These are phyloP conservation scores for Syngnathus acus DNA, from an alignment of 2,797 vertebrate genomes.

Conservation along the genomic window DNA sequence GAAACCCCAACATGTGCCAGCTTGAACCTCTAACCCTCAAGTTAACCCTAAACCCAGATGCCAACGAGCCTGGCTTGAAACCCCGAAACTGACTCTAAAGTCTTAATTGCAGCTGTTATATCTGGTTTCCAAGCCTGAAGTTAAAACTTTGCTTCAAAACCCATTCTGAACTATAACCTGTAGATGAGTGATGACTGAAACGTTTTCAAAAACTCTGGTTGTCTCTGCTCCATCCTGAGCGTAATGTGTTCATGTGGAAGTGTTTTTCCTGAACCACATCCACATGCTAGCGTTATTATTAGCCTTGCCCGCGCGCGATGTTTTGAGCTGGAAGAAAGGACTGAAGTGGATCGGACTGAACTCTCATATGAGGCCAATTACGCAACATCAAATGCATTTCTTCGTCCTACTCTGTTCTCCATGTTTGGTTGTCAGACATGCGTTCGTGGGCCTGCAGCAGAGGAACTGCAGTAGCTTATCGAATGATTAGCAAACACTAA, in stretches of 20 bases:
- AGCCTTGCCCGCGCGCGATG: constrained; percentile 42
- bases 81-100: too few relatives aligned
- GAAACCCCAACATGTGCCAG: too few relatives aligned
- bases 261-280: constrained; percentile 54
- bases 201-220: too few relatives aligned
- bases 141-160: too few relatives aligned
- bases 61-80: too few relatives aligned
- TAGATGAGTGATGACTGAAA: too few relatives aligned
- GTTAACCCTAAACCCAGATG: too few relatives aligned
- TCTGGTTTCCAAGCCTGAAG: too few relatives aligned
- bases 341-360: not conserved
- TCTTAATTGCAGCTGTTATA: too few relatives aligned
- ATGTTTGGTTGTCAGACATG: not conserved
- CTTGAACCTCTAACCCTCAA: too few relatives aligned
- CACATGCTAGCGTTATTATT: constrained; percentile 55
- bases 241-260: constrained; percentile 55
- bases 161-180: too few relatives aligned
- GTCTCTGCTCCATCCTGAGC: not conserved
- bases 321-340: constrained; percentile 18
- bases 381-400: constrained; percentile 36
- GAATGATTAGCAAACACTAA: not conserved
- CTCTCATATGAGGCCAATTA: constrained; percentile 63
- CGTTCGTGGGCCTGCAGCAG: not conserved
- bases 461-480: not conserved
- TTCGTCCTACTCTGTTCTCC: not conserved